Evolutionary conservation across 2,888 invertebrate species (phyloP), one percentile per base, ranked within the genome.

Genomic region (Pterostichus madidus): DNA sequence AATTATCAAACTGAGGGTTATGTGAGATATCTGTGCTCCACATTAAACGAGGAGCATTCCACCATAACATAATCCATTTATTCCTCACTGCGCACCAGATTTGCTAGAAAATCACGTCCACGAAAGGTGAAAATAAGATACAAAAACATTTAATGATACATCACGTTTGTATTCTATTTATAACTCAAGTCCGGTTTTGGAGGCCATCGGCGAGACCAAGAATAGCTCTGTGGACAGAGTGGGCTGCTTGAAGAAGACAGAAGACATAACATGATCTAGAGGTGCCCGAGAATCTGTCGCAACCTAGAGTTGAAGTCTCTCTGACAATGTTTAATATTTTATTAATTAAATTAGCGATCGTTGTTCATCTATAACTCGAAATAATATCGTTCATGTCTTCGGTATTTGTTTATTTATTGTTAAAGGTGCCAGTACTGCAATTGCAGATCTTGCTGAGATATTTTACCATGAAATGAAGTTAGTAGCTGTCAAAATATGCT

Each of bases 121-220:
- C 24, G 59, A 13, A 39, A 32, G 68, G 71, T 71, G 71, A 44
- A 46, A 46, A 71, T 71, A 44, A 71, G 44, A 71, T 13, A 46
- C 10, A 71, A 71, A 17, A 71, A 17, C 32, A 64, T 31, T 46
- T 39, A 71, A 71, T 71, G 71, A 77, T 53, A 56, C 56, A 77
- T 77, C 76, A 77, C 76, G 76, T 53, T 46, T 44, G 17, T 44
- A 46, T 80, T 80, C 80, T 80, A 80, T 80, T 80, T 80, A 80
- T 80, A 80, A 73, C 80, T 24, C 80, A 80, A 80, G 80, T 80
- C 80, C 80, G 80, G 80, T 80, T 80, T 80, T 80, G 80, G 80
- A 80, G 80, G 80, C 73, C 80, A 73, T 44, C 35, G 24, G 46
- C 17, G 31, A 7, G 17, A 31, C 80, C 80, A 56, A 80, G 80